Base-by-base conservation (phyloP, 2,113 vertebrate species). In the Marmota monax region DNA sequence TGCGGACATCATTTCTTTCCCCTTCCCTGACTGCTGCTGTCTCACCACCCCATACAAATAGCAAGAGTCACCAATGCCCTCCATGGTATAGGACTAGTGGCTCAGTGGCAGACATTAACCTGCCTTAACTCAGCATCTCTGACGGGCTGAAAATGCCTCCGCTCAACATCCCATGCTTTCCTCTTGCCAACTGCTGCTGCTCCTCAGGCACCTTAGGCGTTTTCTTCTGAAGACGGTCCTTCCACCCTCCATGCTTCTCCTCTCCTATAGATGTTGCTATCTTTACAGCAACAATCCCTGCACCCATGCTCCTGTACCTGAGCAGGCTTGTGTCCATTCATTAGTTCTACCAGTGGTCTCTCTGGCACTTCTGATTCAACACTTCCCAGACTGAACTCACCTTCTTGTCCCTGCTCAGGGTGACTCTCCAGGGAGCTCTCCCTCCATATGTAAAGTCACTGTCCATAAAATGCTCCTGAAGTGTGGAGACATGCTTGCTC, bases 291-390 rank as follows among this genome's bases (percentile, higher is more conserved):
- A 39, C 5, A 13, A 20, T 3, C 34, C 51, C 42, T 6, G 39
- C 32, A 25, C 37, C 69, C 5, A 37, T 11, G 16, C 3, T 16
- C 10, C 63, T 0, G 0, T 2, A 17, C 23, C 65, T 1, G 7
- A 13, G 74, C 32, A 5, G 61, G 42, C 48, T 39, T 14, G 14
- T 2, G 63, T 1, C 53, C 45, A 76, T 18, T 34, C 65, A 22
- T 4, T 2, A 16, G 65, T 27, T 65, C 83, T 32, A 61, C 22
- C 32, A 51, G 72, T 2, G 0, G 16, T 67, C 20, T 74, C 42
- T 73, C 45, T 27, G 17, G n/a, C 42, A 56, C 45, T 29, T 72
- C 37, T 25, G 20, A 27, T 3, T 29, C 45, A 25, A 29, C 9
- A 53, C 1, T 6, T 22, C 29, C 74, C 14, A n/a, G 13, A 29